A percentile compares a stretch with the other conserved stretches of the same genome.
These are phyloP conservation scores for Siphlonurus alternatus DNA, from an alignment of 2,888 invertebrate genomes.

Conservation along the genomic window DNA sequence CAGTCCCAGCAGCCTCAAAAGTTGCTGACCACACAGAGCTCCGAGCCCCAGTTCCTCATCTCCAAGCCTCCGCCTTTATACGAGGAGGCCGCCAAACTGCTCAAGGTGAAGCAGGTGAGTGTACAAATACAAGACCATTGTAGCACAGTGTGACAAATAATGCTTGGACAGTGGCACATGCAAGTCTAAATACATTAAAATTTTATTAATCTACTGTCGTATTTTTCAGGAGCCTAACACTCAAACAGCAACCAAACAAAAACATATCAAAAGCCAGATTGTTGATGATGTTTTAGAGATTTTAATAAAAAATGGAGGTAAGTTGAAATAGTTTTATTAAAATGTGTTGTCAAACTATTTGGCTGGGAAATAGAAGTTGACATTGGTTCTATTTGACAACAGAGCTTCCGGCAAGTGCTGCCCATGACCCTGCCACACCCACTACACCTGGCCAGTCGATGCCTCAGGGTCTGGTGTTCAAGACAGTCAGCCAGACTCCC, in stretches of 20 bases:
- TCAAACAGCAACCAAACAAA: conserved; percentile 6
- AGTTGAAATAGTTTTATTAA: conserved; percentile 4
- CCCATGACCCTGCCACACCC: conserved; percentile 47
- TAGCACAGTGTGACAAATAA: neutral
- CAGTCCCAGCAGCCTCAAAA: conserved; percentile 18
- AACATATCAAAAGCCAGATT: conserved; percentile 49
- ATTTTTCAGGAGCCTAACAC: neutral
- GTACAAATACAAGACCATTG: neutral
- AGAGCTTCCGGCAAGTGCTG: conserved; percentile 79
- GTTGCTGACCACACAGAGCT: conserved; percentile 15
- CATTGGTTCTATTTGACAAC: conserved; percentile 13
- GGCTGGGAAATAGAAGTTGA: neutral
- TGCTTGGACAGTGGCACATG: neutral
- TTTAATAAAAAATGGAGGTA: conserved; percentile 70
- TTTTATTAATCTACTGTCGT: neutral
- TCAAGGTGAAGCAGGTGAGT: conserved; percentile 27
- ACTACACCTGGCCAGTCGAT: conserved; percentile 30
- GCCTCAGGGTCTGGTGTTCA: conserved; percentile 24
- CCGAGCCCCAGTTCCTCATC: conserved; percentile 16
- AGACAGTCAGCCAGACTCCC: neutral
- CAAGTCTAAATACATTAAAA: neutral
- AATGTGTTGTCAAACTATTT: neutral
- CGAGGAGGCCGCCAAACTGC: conserved; percentile 47
- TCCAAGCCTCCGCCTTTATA: conserved; percentile 47
- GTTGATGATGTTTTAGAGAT: conserved; percentile 89